These are phyloP conservation scores for Drosophila sp. DNA, from an alignment of 1,140 invertebrate species.

Conservation along the genomic window DNA sequence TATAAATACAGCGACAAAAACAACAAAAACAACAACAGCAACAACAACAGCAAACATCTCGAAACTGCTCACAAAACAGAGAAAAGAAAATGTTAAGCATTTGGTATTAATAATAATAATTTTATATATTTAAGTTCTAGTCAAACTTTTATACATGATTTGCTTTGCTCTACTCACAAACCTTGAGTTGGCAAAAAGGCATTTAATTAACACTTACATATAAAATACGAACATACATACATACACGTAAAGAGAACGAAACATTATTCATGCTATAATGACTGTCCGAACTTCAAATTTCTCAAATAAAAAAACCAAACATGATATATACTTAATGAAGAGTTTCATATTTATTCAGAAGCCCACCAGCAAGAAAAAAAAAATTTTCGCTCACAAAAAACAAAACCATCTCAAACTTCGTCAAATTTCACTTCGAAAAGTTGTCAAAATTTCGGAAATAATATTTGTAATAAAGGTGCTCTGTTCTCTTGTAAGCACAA, in stretches of 20 bases:
- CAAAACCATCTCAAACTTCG: background rate
- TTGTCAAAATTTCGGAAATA: no score
- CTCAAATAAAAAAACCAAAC: constrained; percentile 21
- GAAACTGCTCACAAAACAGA: constrained; percentile 22
- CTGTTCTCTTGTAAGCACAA: no score
- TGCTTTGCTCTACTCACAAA: constrained; percentile 28
- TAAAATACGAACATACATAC: constrained; percentile 42
- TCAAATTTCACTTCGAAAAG: no score
- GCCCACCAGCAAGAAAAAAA: constrained; percentile 35
- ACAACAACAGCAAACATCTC: constrained; percentile 19
- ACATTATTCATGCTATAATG: background rate
- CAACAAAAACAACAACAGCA: background rate
- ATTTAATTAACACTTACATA: constrained; percentile 55
- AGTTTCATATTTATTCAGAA: constrained; percentile 32
- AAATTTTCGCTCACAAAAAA: constrained; percentile 7
- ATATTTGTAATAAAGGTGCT: no score
- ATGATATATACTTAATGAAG: constrained; percentile 6
- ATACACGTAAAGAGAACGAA: constrained; percentile 16
- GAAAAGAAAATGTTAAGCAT: constrained; percentile 35
- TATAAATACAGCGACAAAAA: constrained; percentile 7
- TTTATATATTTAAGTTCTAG: constrained; percentile 73
- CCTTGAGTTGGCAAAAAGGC: constrained; percentile 39
- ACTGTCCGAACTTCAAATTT: constrained; percentile 14
- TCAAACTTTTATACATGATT: constrained; percentile 66
- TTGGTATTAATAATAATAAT: constrained; percentile 43